phyloP scores from a whole-genome alignment of 2,113 vertebrate genomes.

The Pseudorectes ferrugineus region DNA sequence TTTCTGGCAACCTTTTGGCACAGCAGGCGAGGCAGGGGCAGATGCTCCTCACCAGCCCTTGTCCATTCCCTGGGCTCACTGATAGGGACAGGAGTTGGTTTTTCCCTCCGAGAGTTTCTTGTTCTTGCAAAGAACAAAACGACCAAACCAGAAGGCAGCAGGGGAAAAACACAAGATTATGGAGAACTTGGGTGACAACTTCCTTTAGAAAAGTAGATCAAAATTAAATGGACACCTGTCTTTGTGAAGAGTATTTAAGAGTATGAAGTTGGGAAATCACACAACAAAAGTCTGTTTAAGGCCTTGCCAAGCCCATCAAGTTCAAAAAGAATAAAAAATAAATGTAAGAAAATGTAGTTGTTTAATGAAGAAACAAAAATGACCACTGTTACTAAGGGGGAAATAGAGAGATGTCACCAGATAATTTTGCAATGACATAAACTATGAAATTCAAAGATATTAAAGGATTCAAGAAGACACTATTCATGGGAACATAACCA shows the following conservation, averaged over 20 bases:
- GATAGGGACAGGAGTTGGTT: not conserved
- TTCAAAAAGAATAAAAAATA: not conserved
- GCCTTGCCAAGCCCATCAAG: not conserved
- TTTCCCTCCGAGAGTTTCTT: not conserved
- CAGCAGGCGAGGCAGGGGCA: not conserved
- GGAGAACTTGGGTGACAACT: not conserved
- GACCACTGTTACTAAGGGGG: not conserved
- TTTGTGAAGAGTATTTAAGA: not conserved
- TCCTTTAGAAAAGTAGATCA: not conserved
- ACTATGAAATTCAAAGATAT: not conserved
- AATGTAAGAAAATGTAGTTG: not conserved
- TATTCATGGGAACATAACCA: not conserved
- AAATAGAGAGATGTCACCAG: not conserved
- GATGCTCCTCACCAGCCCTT: not conserved
- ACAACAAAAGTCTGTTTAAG: not conserved
- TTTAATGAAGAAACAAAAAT: not conserved
- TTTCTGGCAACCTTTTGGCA: not conserved
- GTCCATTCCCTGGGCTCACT: rapidly evolving
- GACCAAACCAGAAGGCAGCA: not conserved
- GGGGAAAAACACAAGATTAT: not conserved
- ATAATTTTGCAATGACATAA: not conserved
- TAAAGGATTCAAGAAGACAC: not conserved
- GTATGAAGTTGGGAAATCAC: not conserved
- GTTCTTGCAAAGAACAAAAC: not conserved
- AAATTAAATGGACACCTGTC: not conserved